Conservation (phyloP, 2,888 invertebrate genomes). For the Acrobasis repandana region DNA sequence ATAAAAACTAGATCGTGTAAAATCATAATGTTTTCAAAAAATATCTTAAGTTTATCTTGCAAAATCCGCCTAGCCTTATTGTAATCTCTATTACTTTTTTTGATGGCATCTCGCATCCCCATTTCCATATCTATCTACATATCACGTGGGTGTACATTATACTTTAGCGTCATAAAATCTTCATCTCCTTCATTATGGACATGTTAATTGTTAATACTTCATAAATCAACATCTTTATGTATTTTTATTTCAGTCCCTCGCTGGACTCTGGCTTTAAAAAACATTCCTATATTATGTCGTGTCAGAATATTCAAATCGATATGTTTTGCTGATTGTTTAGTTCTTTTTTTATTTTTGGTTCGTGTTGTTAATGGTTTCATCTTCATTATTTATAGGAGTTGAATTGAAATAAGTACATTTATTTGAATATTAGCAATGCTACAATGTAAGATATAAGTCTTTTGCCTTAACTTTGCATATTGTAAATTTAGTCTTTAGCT, state of each 20-base stretch:
- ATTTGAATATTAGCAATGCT: not conserved
- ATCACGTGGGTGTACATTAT: constrained; percentile 3
- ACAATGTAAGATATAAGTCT: not conserved
- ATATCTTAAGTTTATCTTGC: not conserved
- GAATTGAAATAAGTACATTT: not conserved
- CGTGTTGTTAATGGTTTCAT: constrained; percentile 2
- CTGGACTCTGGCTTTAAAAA: not conserved
- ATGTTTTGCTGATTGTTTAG: constrained; percentile 2
- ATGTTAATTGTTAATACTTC: constrained; percentile 12
- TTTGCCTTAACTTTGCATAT: too few relatives aligned
- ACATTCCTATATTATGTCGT: not conserved
- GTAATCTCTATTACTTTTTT: not conserved
- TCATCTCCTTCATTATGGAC: constrained; percentile 6
- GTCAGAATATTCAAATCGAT: constrained; percentile 2
- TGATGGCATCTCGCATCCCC: not conserved
- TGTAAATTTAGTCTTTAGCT: too few relatives aligned
- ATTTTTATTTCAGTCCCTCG: not conserved
- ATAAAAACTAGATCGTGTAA: too few relatives aligned
- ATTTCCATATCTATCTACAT: constrained; percentile 6
- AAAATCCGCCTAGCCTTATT: not conserved
- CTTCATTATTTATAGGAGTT: not conserved
- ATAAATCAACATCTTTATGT: constrained; percentile 12
- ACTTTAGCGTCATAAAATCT: constrained; percentile 3
- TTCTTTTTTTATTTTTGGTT: not conserved
- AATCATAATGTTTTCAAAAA: not conserved